Evolutionary conservation across 1,140 invertebrate species (phyloP).

Genomic region (Brachionus asplanchnoidis): DNA sequence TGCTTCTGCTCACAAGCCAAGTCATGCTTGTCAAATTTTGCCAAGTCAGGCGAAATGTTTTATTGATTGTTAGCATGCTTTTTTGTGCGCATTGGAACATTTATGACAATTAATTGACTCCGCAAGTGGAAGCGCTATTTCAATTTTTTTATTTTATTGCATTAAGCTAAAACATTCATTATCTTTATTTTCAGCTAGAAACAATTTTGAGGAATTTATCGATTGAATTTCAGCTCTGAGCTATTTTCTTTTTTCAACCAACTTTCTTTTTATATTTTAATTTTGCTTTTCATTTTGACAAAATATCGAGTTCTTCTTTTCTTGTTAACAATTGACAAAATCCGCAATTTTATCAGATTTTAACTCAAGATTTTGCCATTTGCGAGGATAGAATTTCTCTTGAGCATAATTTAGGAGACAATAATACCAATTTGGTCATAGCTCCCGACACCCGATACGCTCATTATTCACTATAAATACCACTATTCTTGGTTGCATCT

Average conservation of each 20-base stretch:
- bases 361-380: not conserved
- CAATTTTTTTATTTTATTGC: not conserved
- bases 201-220: not conserved
- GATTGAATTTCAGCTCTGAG: slow-evolving; percentile 3
- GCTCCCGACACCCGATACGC: not conserved
- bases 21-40: slow-evolving; percentile 33
- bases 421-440: not conserved
- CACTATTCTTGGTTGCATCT: not conserved
- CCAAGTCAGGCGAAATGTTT: slow-evolving; percentile 8
- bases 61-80: not conserved
- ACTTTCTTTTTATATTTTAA: not conserved
- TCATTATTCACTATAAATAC: not conserved
- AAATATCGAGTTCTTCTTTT: not conserved
- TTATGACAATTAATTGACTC: slow-evolving; percentile 1
- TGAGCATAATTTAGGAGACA: slow-evolving; percentile 13
- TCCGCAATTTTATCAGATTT: not conserved
- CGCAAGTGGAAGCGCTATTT: not conserved
- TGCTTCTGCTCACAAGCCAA: not conserved
- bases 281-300: slow-evolving; percentile 26
- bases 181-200: not conserved
- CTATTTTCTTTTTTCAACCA: not conserved
- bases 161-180: slow-evolving; percentile 32
- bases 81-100: not conserved
- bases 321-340: not conserved
- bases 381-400: slow-evolving; percentile 12